Evolutionary conservation across 2,113 vertebrate genomes (phyloP).

Genomic region (Theristicus caerulescens): DNA sequence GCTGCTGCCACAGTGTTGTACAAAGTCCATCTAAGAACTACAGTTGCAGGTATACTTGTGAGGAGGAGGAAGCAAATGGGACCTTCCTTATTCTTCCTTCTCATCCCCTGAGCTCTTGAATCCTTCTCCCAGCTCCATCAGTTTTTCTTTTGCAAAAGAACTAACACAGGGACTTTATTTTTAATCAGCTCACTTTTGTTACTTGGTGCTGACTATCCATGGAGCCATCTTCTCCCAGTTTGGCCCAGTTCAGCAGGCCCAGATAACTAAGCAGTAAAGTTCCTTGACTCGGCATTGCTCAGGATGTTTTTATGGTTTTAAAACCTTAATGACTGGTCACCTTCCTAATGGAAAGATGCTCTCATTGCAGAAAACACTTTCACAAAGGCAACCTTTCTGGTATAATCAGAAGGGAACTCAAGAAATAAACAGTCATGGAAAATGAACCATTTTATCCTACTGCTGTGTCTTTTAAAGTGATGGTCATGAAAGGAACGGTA

Average conservation of each 20-base stretch:
- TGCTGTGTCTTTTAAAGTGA: not conserved
- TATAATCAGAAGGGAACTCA: not conserved
- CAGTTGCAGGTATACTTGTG: not conserved
- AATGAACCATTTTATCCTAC: not conserved
- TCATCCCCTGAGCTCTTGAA: not conserved
- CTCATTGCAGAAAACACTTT: not conserved
- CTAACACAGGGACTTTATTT: not conserved
- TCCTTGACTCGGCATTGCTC: not conserved
- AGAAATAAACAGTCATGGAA: not conserved
- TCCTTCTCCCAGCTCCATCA: not conserved
- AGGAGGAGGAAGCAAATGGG: not conserved
- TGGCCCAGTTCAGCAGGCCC: not conserved
- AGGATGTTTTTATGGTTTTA: not conserved
- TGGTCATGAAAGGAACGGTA: not conserved
- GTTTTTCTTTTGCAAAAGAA: not conserved
- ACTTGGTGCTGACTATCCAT: not conserved
- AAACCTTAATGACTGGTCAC: not conserved
- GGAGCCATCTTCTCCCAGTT: not conserved
- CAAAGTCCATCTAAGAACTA: not conserved
- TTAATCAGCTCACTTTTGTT: not conserved
- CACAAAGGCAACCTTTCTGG: not conserved
- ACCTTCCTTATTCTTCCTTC: not conserved
- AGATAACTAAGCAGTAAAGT: not conserved
- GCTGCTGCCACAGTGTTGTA: not conserved
- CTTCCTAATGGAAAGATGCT: not conserved